These are phyloP conservation scores for Auanema freiburgensis DNA, from an alignment of 2,888 invertebrate species.

Conservation along the genomic window DNA sequence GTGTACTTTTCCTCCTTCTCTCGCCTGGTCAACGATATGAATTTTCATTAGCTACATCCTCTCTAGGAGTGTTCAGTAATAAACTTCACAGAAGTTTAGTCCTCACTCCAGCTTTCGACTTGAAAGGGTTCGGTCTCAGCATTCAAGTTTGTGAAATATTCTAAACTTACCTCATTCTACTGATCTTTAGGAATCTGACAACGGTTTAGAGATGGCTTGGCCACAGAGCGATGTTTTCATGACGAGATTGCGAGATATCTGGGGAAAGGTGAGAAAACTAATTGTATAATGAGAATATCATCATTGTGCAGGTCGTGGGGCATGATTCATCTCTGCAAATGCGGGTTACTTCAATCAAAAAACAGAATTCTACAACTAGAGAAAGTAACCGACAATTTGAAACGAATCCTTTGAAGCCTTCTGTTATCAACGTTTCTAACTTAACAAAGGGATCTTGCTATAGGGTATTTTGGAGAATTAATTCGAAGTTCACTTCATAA, in stretches of 20 bases:
- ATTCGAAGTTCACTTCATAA: background rate
- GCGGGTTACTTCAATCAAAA: conserved; percentile 27
- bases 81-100: conserved; percentile 56
- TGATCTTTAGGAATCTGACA: conserved; percentile 41
- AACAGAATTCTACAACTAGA: conserved; percentile 14
- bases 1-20: conserved; percentile 39
- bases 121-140: conserved; percentile 56
- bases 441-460: conserved; percentile 58
- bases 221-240: conserved; percentile 57
- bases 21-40: conserved; percentile 48
- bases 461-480: conserved; percentile 29
- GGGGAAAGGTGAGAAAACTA: conserved; percentile 49
- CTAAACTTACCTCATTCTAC: background rate
- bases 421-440: conserved; percentile 30
- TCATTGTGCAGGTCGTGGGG: conserved; percentile 44
- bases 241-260: conserved; percentile 50
- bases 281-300: background rate
- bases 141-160: conserved; percentile 24
- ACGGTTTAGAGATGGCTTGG: conserved; percentile 56
- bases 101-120: conserved; percentile 59
- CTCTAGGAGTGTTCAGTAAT: conserved; percentile 39
- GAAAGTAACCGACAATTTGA: conserved; percentile 38
- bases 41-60: conserved; percentile 31
- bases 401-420: conserved; percentile 29
- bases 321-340: conserved; percentile 52